Evolutionary conservation across 1,140 invertebrate genomes (phyloP).

Genomic region (Ooceraea biroi): DNA sequence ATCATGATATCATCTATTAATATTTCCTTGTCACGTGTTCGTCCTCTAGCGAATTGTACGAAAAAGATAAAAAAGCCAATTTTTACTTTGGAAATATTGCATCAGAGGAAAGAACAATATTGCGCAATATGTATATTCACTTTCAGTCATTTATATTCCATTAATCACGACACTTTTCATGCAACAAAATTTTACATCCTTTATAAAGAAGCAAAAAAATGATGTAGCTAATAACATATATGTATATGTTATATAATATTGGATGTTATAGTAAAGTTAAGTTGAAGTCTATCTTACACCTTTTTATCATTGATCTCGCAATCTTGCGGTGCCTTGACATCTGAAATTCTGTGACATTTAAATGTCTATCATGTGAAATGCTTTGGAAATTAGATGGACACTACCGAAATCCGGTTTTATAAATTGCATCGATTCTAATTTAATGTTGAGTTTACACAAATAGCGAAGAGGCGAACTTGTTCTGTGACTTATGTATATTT

Average conservation of each 20-base stretch:
- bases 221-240: neutral
- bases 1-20: neutral
- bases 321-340: neutral
- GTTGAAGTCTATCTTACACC: neutral
- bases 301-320: neutral
- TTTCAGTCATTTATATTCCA: no score
- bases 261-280: neutral
- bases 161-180: no score
- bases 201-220: neutral
- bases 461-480: neutral
- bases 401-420: constrained; percentile 1
- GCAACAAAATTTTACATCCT: no score
- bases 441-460: neutral
- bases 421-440: neutral
- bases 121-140: no score
- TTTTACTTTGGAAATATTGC: no score
- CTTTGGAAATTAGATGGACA: neutral
- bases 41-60: neutral
- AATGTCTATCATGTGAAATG: neutral
- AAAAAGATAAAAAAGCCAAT: neutral
- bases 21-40: neutral
- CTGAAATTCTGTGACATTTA: constrained; percentile 47
- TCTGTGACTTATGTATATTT: neutral
- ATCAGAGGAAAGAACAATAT: no score
- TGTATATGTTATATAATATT: constrained; percentile 18